These are phyloP conservation scores for Epinephelus malabaricus DNA, from an alignment of 2,797 vertebrate genomes.

Conservation along the genomic window DNA sequence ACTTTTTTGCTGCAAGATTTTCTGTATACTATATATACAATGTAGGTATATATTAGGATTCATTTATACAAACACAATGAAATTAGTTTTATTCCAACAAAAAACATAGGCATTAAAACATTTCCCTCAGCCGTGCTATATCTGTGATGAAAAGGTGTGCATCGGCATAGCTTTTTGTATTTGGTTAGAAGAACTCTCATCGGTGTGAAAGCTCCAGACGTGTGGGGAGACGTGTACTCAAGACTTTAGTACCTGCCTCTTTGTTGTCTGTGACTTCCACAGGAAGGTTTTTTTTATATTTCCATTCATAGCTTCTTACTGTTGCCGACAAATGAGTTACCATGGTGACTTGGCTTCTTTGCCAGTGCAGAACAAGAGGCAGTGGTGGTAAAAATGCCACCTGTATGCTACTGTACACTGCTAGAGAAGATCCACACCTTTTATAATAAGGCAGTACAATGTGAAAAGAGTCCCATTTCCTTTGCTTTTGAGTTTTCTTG, in stretches of 20 bases:
- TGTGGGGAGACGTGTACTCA: background rate
- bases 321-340: conserved; percentile 9
- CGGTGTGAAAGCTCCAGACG: conserved; percentile 9
- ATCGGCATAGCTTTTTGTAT: conserved; percentile 67
- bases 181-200: conserved; percentile 74
- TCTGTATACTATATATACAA: conserved; percentile 71
- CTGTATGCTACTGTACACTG: conserved; percentile 19
- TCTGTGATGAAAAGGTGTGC: conserved; percentile 70
- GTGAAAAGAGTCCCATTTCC: conserved; percentile 25
- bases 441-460: conserved; percentile 58
- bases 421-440: conserved; percentile 46
- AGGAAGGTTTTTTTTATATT: conserved; percentile 46
- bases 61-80: conserved; percentile 81
- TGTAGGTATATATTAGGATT: conserved; percentile 86
- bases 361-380: conserved; percentile 30
- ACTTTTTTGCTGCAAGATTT: conserved; percentile 63
- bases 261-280: conserved; percentile 42
- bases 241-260: conserved; percentile 27
- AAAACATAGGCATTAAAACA: conserved; percentile 62
- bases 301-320: conserved; percentile 46
- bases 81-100: conserved; percentile 65
- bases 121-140: conserved; percentile 70
- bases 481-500: conserved; percentile 30
- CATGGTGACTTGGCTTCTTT: conserved; percentile 32
- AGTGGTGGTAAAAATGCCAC: conserved; percentile 20